Percentiles rank a stretch among this genome's conserved stretches.
phyloP scores from a whole-genome alignment of 2,888 invertebrate genomes.

The Iphiclides podalirius region DNA sequence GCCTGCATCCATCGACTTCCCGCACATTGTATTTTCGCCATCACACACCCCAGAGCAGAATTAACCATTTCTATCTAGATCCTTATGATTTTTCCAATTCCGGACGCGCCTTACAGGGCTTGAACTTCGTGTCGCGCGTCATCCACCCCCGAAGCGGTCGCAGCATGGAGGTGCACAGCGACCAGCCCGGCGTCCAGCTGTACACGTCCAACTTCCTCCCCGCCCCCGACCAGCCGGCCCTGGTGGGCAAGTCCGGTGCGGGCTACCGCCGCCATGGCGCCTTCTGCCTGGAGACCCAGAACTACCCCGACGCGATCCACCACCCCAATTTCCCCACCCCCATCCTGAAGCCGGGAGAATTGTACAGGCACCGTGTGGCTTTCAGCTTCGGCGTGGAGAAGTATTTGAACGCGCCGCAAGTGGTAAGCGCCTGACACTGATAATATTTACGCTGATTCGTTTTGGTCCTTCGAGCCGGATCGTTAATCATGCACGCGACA shows the following conservation, averaged over 20 bases:
- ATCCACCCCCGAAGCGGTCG: constrained; percentile 85
- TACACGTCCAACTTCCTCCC: constrained; percentile 91
- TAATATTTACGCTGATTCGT: too few relatives aligned
- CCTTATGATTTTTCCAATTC: too few relatives aligned
- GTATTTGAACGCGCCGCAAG: constrained; percentile 1
- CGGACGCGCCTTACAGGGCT: constrained; percentile 45
- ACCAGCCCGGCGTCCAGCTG: constrained; percentile 95
- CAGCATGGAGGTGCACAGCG: constrained; percentile 87
- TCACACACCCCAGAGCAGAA: too few relatives aligned
- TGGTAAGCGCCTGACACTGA: neutral
- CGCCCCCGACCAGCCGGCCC: constrained; percentile 54
- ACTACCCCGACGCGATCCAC: constrained; percentile 93
- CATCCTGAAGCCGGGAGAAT: constrained; percentile 84
- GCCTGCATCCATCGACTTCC: too few relatives aligned
- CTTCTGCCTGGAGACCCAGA: constrained; percentile 95
- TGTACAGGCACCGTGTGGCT: constrained; percentile 84
- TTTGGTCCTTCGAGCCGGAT: too few relatives aligned
- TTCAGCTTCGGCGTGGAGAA: constrained; percentile 83
- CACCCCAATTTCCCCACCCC: constrained; percentile 87
- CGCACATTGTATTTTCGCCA: too few relatives aligned
- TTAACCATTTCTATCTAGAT: too few relatives aligned
- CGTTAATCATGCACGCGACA: too few relatives aligned
- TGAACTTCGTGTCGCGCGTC: constrained; percentile 72
- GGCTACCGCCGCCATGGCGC: constrained; percentile 88
- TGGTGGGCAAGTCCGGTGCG: constrained; percentile 55